Conservation (phyloP, 2,888 invertebrate genomes). For the Nephrotoma appendiculata region DNA sequence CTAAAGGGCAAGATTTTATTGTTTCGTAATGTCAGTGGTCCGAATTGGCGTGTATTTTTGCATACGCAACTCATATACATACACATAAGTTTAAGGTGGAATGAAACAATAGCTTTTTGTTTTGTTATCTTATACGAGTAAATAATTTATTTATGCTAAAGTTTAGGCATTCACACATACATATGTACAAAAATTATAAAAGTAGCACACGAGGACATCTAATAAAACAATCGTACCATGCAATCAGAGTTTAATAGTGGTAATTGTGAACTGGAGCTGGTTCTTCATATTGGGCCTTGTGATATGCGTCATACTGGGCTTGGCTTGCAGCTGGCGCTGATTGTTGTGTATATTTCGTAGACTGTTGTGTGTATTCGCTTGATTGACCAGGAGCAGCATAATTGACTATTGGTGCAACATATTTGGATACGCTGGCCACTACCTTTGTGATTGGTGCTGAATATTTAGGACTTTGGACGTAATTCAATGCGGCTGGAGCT, state of each 20-base stretch:
- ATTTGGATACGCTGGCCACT: not conserved
- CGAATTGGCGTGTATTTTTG: not conserved
- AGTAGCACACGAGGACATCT: not conserved
- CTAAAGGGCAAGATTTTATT: not conserved
- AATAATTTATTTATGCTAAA: not conserved
- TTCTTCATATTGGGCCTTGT: not conserved
- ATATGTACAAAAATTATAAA: not conserved
- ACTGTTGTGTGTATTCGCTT: not conserved
- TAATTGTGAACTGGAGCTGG: not conserved
- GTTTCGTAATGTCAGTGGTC: not conserved
- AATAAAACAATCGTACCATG: not conserved
- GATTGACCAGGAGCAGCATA: slow-evolving; percentile 10
- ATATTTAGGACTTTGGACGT: not conserved
- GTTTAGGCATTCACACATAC: not conserved
- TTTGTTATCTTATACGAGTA: not conserved
- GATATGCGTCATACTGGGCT: slow-evolving; percentile 13
- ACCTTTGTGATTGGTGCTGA: not conserved
- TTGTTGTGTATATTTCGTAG: not conserved
- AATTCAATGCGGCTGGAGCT: not conserved
- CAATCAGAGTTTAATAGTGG: not conserved
- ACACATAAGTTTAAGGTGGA: not conserved
- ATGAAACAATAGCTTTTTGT: not conserved
- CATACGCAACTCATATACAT: too few relatives aligned
- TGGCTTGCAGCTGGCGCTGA: slow-evolving; percentile 13
- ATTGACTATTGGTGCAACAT: not conserved